Evolutionary conservation across 2,113 vertebrate species (phyloP).

Genomic region (Clarias batrachus): DNA sequence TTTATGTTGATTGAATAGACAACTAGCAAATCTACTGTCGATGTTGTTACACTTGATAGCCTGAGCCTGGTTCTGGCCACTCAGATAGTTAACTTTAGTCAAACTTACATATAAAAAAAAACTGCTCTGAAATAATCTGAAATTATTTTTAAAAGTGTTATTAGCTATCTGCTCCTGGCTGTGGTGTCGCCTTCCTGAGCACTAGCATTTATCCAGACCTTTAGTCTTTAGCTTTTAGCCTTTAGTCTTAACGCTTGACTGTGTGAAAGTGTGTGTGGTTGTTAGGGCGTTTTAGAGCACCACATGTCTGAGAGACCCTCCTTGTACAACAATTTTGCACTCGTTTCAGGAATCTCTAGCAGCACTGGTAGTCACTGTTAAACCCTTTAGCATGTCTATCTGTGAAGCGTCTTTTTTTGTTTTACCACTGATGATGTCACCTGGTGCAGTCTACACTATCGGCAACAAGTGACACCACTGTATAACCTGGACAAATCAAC

Average conservation of each 20-base stretch:
- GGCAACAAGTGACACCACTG: too few species aligned
- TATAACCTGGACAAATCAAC: too few species aligned
- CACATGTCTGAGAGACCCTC: not conserved
- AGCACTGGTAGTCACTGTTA: not conserved
- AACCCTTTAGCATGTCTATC: not conserved
- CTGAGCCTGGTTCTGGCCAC: not conserved
- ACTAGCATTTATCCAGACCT: not conserved
- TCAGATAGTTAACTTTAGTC: not conserved
- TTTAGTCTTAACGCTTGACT: not conserved
- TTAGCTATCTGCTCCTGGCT: not conserved
- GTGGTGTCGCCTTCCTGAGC: not conserved
- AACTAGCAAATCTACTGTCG: not conserved
- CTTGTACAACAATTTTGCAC: not conserved
- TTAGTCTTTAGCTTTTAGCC: not conserved
- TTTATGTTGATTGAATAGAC: not conserved
- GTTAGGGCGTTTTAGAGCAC: not conserved
- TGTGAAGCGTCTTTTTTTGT: not conserved
- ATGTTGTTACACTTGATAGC: too few species aligned
- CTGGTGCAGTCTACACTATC: not conserved
- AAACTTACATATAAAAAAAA: not conserved
- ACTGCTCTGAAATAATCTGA: not conserved
- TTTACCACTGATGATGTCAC: not conserved
- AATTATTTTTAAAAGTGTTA: not conserved
- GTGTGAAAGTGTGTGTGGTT: not conserved
- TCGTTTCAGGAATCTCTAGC: not conserved